A percentile compares a stretch with the other conserved stretches of the same genome.
phyloP scores from a whole-genome alignment of 2,113 vertebrate genomes.

The Poecilia latipinna region DNA sequence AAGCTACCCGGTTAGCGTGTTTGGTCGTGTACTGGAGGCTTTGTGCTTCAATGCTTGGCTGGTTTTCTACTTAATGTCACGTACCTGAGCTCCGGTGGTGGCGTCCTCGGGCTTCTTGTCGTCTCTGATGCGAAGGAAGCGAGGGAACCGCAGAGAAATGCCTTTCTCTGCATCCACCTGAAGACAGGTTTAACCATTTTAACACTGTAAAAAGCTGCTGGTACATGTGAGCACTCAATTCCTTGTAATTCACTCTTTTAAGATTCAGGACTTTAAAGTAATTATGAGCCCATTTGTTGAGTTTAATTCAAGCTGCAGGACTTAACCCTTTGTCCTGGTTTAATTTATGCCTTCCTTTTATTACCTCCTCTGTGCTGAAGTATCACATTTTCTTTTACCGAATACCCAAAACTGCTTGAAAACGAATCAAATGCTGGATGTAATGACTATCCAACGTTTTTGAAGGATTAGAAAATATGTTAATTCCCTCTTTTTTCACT shows the following conservation, averaged over 20 bases:
- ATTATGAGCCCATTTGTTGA: neutral
- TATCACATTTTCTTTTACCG: neutral
- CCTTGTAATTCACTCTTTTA: neutral
- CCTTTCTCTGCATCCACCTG: constrained; percentile 91
- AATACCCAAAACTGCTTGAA: neutral
- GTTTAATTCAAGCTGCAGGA: constrained; percentile 5
- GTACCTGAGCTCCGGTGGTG: constrained; percentile 86
- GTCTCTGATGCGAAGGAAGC: constrained; percentile 85
- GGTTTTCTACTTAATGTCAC: neutral
- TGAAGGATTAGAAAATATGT: neutral
- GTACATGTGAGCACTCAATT: neutral
- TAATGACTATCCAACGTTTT: neutral
- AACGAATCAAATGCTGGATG: neutral
- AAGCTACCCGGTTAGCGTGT: neutral
- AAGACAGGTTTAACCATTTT: neutral
- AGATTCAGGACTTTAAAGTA: neutral
- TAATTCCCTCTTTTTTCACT: neutral
- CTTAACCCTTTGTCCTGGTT: constrained; percentile 10
- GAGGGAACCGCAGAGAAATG: constrained; percentile 90
- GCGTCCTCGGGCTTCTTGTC: constrained; percentile 90
- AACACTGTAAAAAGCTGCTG: neutral
- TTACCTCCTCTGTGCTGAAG: neutral
- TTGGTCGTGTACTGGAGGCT: neutral
- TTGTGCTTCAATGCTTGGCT: neutral
- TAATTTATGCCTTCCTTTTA: neutral